phyloP scores from a whole-genome alignment of 2,888 invertebrate species.

The Ormyrus rosae region DNA sequence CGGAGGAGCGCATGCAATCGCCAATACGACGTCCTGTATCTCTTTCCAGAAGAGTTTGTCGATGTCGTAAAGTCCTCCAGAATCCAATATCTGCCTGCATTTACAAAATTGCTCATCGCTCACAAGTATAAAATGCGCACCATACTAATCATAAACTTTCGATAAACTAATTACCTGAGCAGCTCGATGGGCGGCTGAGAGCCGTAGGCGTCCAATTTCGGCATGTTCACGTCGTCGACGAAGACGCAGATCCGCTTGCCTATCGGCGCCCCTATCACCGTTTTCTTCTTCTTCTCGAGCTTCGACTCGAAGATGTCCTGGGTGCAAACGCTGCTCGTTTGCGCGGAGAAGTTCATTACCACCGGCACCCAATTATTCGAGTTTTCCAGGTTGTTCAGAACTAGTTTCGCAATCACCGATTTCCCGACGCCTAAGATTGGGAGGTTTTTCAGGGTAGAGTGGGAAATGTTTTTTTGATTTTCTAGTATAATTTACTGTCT shows the following conservation, averaged over 20 bases:
- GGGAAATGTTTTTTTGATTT: background rate
- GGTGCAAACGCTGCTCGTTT: constrained; percentile 90
- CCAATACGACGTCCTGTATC: constrained; percentile 88
- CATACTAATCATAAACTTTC: too few relatives aligned
- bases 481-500: background rate
- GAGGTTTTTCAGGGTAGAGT: background rate
- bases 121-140: too few relatives aligned
- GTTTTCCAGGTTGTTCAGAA: constrained; percentile 81
- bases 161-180: constrained; percentile 78
- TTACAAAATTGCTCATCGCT: too few relatives aligned
- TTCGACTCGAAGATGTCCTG: constrained; percentile 92
- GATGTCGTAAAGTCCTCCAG: constrained; percentile 90
- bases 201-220: constrained; percentile 89
- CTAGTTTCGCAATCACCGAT: constrained; percentile 88
- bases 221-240: constrained; percentile 96
- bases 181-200: constrained; percentile 95
- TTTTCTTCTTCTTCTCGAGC: constrained; percentile 88
- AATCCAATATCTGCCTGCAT: constrained; percentile 84
- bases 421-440: constrained; percentile 86
- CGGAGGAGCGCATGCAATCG: constrained; percentile 92
- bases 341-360: constrained; percentile 92
- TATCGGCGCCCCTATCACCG: constrained; percentile 87
- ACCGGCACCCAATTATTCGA: constrained; percentile 84
- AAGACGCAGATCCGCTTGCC: constrained; percentile 91
- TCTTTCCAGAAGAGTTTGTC: constrained; percentile 93